Base-by-base conservation (phyloP, 2,113 vertebrate genomes). In the Kryptolebias marmoratus region DNA sequence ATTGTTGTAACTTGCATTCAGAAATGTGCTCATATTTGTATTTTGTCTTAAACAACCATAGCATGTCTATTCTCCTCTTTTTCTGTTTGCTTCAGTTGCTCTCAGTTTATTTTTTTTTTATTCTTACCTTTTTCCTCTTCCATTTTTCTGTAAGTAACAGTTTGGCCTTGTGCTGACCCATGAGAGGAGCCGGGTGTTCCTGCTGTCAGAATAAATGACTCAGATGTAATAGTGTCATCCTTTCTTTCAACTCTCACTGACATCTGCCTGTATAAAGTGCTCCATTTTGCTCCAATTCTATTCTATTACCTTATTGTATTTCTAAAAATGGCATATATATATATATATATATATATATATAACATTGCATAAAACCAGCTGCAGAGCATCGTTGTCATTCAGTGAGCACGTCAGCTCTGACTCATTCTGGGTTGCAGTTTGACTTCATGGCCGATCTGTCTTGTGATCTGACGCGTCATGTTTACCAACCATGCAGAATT, bases 401-500 rank as follows among this genome's bases (percentile, higher is more conserved):
- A 71, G 64, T 31, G 44, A 55, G 42, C 28, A n/a, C 3, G 1
- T 11, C 71, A 11, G 55, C 62, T 64, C 52, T 62, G 60, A 74
- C 32, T 80, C 64, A 65, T 61, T 22, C 54, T 30, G 50, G 31
- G 32, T 5, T 58, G 64, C 53, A 55, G 48, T 71, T 81, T 63
- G 45, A 49, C 69, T 69, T 76, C 55, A 76, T 56, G 31, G 59
- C 59, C 22, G 5, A 71, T 81, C 67, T 71, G 68, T 66, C 49
- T 77, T 61, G 53, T 62, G 79, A 74, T 80, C 61, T 72, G 15
- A 32, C 64, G 30, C 55, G 22, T 78, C 48, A 32, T 74, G 65
- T 84, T 84, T 68, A 79, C 57, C 64, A 71, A 70, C 71, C 62
- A 62, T 45, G 42, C 71, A 47, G 27, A 27, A 36, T 53, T 36